phyloP scores from a whole-genome alignment of 2,888 invertebrate species.

The Orthosia cruda region DNA sequence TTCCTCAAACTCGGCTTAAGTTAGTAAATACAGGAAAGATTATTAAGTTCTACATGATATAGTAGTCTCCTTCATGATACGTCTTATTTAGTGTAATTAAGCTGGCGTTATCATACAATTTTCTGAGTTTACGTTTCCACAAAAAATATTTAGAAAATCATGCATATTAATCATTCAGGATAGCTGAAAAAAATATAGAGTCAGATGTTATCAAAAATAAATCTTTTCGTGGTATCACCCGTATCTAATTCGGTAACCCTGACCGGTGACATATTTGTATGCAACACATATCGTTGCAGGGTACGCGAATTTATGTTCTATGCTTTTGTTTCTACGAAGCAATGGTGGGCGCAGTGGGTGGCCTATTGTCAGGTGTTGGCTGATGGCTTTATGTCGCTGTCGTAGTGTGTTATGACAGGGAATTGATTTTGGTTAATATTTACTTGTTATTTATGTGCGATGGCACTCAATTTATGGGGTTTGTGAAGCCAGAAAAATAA shows the following conservation, averaged over 20 bases:
- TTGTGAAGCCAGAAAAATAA: not conserved
- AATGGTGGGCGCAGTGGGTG: slow-evolving; percentile 80
- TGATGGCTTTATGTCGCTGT: slow-evolving; percentile 62
- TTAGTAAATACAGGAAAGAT: not conserved
- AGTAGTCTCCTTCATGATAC: not conserved
- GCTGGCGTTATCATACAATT: not conserved
- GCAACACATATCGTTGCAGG: slow-evolving; percentile 73
- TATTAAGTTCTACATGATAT: not conserved
- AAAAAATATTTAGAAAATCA: not conserved
- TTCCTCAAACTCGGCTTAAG: not conserved
- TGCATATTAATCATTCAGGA: slow-evolving; percentile 18
- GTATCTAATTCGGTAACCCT: slow-evolving; percentile 64
- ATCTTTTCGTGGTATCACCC: slow-evolving; percentile 47
- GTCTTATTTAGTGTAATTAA: not conserved
- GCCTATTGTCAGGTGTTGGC: slow-evolving; percentile 75
- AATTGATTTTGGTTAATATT: slow-evolving; percentile 52
- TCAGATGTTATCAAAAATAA: slow-evolving; percentile 44
- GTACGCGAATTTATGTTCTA: slow-evolving; percentile 81
- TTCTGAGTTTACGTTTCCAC: not conserved
- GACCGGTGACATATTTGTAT: slow-evolving; percentile 77
- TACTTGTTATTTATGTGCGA: slow-evolving; percentile 5
- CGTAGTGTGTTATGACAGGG: slow-evolving; percentile 46
- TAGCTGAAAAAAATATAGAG: slow-evolving; percentile 2
- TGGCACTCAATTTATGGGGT: slow-evolving; percentile 22
- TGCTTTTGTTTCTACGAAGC: slow-evolving; percentile 83